Percentiles rank a stretch among this genome's conserved stretches.
Conservation (phyloP, 2,113 vertebrate genomes). For the Herpetotheres cachinnans region DNA sequence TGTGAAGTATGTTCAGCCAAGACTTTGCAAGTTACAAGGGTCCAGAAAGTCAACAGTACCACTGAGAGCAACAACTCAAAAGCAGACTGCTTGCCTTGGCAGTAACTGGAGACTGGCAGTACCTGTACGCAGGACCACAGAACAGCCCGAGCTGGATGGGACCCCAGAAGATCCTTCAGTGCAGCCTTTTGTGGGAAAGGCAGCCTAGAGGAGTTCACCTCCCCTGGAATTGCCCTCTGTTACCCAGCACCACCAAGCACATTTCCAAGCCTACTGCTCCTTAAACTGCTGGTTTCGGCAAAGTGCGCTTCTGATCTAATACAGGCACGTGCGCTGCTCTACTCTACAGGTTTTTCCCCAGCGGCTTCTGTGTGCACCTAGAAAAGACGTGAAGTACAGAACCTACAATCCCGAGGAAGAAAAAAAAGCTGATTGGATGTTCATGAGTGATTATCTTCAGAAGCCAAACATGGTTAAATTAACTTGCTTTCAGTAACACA, state of each 20-base stretch:
- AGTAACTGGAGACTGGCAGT: rapidly evolving
- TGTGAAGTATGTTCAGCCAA: background rate
- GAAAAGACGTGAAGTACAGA: background rate
- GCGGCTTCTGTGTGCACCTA: background rate
- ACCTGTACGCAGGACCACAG: background rate
- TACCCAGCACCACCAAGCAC: rapidly evolving
- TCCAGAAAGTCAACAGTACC: background rate
- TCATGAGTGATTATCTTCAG: background rate
- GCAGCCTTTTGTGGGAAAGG: background rate
- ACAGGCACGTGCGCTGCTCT: background rate
- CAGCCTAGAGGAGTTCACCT: background rate
- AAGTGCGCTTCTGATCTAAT: rapidly evolving
- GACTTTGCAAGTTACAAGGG: background rate
- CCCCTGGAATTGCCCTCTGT: background rate
- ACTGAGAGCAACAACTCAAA: background rate
- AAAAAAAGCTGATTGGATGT: rapidly evolving
- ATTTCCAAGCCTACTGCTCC: background rate
- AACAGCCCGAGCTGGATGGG: background rate
- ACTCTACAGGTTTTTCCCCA: background rate
- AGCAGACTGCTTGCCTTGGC: background rate
- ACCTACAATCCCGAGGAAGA: background rate
- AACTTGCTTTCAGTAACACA: no score
- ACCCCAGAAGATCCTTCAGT: background rate
- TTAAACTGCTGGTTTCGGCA: background rate
- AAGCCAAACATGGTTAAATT: background rate